phyloP scores from a whole-genome alignment of 64 coral and sea anemone species.

The Montipora efflorescens region DNA sequence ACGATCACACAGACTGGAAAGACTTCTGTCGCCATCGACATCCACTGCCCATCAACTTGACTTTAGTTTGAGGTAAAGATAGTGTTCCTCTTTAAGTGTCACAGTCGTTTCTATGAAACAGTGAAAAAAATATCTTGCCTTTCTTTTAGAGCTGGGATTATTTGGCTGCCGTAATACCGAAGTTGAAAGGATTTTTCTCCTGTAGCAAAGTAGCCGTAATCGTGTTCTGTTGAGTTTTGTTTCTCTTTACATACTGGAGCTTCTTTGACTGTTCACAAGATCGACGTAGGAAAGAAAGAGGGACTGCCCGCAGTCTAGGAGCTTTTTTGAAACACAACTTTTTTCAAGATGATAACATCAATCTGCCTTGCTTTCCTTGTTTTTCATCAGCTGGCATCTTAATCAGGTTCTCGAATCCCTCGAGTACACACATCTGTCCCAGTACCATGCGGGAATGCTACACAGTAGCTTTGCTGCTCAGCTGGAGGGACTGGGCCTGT shows the following conservation, averaged over 20 bases:
- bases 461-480: constrained; percentile 95
- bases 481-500: constrained; percentile 89
- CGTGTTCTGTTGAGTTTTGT: too few relatives aligned
- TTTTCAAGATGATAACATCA: not conserved
- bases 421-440: constrained; percentile 87
- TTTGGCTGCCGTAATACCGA: not conserved
- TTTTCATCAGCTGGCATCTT: constrained; percentile 89
- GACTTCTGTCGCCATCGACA: constrained; percentile 76
- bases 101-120: too few relatives aligned
- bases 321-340: not conserved
- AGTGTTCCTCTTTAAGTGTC: not conserved
- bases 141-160: too few relatives aligned
- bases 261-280: too few relatives aligned
- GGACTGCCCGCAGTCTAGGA: too few relatives aligned
- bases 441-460: constrained; percentile 69
- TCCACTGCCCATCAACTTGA: constrained; percentile 84
- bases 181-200: too few relatives aligned
- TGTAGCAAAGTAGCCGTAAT: too few relatives aligned
- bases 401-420: constrained; percentile 83
- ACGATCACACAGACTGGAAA: constrained; percentile 91
- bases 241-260: too few relatives aligned
- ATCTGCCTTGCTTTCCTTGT: not conserved
- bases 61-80: constrained; percentile 83
- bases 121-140: too few relatives aligned
- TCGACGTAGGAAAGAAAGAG: too few relatives aligned